A percentile compares a stretch with the other conserved stretches of the same genome.
phyloP scores from a whole-genome alignment of 2,797 vertebrate genomes.

The Ptychobarbus kaznakovi region DNA sequence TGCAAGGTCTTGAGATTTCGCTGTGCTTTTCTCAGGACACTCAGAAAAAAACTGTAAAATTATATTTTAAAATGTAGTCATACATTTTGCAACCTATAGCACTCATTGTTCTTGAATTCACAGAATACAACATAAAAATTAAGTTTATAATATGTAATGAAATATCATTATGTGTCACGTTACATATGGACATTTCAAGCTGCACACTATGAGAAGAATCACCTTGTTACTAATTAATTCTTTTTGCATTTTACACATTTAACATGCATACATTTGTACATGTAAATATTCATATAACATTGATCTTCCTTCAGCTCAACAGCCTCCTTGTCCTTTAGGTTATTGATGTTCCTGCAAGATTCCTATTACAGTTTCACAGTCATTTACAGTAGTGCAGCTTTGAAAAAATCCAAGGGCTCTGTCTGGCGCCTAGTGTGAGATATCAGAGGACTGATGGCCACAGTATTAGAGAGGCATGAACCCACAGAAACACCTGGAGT shows the following conservation, averaged over 20 bases:
- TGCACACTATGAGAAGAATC: neutral
- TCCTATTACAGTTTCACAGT: neutral
- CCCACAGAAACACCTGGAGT: conserved; percentile 26
- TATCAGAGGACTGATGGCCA: conserved; percentile 23
- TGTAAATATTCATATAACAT: neutral
- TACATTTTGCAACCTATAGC: neutral
- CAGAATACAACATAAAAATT: neutral
- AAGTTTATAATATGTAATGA: neutral
- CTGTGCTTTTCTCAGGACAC: neutral
- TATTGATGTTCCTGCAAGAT: neutral
- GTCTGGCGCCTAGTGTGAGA: conserved; percentile 11
- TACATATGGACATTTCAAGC: neutral
- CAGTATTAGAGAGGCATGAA: conserved; percentile 31
- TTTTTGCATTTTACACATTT: neutral
- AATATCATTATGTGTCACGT: neutral
- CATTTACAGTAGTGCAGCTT: neutral
- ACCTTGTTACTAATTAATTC: neutral
- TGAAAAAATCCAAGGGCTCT: neutral
- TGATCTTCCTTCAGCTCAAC: neutral
- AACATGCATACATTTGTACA: neutral
- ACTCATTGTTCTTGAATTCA: neutral
- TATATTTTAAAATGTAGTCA: neutral
- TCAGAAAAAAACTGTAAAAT: neutral
- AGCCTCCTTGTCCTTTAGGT: neutral
- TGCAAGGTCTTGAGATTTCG: neutral